Evolutionary conservation across 2,888 invertebrate genomes (phyloP).

Genomic region (Metopia argyrocephala): DNA sequence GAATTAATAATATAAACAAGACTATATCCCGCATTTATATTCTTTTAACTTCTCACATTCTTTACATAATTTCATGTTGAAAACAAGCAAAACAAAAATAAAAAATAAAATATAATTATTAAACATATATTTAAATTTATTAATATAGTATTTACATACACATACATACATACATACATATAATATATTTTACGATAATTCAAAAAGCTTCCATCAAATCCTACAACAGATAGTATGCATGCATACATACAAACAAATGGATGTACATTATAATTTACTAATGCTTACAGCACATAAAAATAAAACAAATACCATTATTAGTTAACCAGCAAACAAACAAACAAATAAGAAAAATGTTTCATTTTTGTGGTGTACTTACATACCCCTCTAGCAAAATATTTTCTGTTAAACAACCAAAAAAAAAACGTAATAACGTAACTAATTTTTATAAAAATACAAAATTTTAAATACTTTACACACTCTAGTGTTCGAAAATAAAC

Average conservation of each 20-base stretch:
- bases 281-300: not conserved
- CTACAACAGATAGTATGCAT: not conserved
- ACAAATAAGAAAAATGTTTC: no score
- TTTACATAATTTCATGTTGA: conserved; percentile 37
- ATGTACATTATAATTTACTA: not conserved
- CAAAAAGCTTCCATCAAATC: not conserved
- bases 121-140: conserved; percentile 10
- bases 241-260: no score
- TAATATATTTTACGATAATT: not conserved
- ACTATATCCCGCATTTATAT: conserved; percentile 58
- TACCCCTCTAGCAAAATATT: no score
- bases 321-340: no score
- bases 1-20: conserved; percentile 37
- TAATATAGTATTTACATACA: conserved; percentile 4
- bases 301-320: conserved; percentile 1
- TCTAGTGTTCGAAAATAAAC: no score
- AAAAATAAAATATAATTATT: conserved; percentile 31
- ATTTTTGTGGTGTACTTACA: no score
- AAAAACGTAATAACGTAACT: no score
- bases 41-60: conserved; percentile 43
- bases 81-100: conserved; percentile 23
- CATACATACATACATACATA: conserved; percentile 31
- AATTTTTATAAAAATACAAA: no score
- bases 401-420: no score
- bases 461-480: no score